phyloP scores from a whole-genome alignment of 2,888 invertebrate genomes.

The Acanthosepion esculentum region DNA sequence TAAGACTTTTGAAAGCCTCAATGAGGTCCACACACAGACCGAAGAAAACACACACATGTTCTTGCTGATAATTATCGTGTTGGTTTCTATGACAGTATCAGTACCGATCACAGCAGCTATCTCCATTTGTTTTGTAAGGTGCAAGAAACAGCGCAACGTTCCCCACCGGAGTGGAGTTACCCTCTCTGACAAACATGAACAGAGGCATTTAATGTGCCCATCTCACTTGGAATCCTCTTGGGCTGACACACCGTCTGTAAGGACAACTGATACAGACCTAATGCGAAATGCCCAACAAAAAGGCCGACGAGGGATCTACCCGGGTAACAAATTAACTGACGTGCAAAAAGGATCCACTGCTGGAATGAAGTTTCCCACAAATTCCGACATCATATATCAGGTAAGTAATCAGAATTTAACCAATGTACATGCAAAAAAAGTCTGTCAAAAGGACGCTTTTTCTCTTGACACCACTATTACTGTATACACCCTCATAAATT shows the following conservation, averaged over 20 bases:
- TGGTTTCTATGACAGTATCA: constrained; percentile 1
- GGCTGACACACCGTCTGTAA: background rate
- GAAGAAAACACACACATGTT: background rate
- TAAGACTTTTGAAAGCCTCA: background rate
- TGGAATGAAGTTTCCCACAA: background rate
- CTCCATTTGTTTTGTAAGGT: background rate
- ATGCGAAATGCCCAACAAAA: constrained; percentile 8
- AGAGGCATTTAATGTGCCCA: background rate
- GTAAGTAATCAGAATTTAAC: background rate
- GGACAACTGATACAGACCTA: background rate
- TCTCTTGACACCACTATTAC: too few relatives aligned
- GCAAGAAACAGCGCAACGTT: background rate
- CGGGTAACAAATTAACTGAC: background rate
- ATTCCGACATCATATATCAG: background rate
- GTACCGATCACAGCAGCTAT: constrained; percentile 10
- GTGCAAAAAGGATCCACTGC: background rate
- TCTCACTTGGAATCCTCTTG: background rate
- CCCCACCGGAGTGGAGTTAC: background rate
- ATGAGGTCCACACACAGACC: background rate
- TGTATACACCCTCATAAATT: too few relatives aligned
- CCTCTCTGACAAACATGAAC: constrained; percentile 14
- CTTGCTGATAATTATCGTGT: background rate
- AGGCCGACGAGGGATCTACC: background rate
- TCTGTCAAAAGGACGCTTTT: too few relatives aligned
- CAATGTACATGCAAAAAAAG: too few relatives aligned